phyloP scores from a whole-genome alignment of 2,888 invertebrate species.

The Caenorhabditis sp. region DNA sequence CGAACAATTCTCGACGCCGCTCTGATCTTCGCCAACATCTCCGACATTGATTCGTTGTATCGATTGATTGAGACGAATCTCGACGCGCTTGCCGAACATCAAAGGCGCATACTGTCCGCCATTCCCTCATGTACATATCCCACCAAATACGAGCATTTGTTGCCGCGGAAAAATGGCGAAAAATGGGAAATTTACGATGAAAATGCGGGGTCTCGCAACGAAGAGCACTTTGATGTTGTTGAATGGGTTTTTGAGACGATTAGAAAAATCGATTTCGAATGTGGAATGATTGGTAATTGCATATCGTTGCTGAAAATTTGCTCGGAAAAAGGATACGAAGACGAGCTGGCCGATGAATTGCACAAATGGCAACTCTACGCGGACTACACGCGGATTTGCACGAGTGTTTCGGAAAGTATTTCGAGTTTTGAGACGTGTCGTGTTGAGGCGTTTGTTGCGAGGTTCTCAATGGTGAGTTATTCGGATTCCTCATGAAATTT shows the following conservation, averaged over 20 bases:
- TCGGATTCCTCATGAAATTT: not conserved
- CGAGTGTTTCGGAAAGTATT: constrained; percentile 40
- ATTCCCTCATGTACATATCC: constrained; percentile 39
- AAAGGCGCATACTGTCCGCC: constrained; percentile 24
- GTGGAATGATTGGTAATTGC: constrained; percentile 43
- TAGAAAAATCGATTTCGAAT: constrained; percentile 45
- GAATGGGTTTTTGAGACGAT: constrained; percentile 37
- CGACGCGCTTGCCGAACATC: constrained; percentile 14
- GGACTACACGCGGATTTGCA: constrained; percentile 32
- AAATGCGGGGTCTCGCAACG: too few relatives aligned
- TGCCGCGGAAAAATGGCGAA: constrained; percentile 15
- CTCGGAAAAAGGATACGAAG: constrained; percentile 37
- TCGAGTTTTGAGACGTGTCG: constrained; percentile 15
- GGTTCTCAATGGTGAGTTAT: constrained; percentile 13
- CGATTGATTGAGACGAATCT: constrained; percentile 31
- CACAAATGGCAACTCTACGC: constrained; percentile 38
- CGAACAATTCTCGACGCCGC: constrained; percentile 42
- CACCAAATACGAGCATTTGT: constrained; percentile 24
- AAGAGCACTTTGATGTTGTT: constrained; percentile 21
- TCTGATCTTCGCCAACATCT: constrained; percentile 42
- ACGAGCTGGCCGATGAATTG: constrained; percentile 35
- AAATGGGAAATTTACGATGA: constrained; percentile 29
- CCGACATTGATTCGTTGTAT: constrained; percentile 27
- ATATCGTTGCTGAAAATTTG: constrained; percentile 38
- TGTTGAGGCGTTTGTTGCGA: constrained; percentile 15